Conservation (phyloP, 2,797 vertebrate genomes). For the Thalassophryne amazonica region DNA sequence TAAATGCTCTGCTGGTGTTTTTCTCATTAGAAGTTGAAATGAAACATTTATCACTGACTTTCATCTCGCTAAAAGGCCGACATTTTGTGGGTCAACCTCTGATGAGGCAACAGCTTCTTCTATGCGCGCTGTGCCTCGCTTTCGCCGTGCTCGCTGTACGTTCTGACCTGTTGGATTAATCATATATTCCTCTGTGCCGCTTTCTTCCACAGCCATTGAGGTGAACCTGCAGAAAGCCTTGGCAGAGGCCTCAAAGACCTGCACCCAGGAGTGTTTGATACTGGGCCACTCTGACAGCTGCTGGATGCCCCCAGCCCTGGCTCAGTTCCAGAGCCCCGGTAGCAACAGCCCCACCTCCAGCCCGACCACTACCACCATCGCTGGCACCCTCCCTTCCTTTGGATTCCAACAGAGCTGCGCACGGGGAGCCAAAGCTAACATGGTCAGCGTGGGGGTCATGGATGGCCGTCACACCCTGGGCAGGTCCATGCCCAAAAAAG, state of each 20-base stretch:
- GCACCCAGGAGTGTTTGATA: slow-evolving; percentile 96
- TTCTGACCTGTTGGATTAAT: slow-evolving; percentile 39
- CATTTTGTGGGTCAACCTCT: slow-evolving; percentile 70
- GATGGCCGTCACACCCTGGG: slow-evolving; percentile 87
- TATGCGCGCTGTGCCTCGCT: slow-evolving; percentile 32
- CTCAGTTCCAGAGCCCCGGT: slow-evolving; percentile 82
- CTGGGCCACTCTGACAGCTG: slow-evolving; percentile 97
- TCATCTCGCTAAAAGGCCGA: slow-evolving; percentile 70
- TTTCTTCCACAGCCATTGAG: slow-evolving; percentile 83
- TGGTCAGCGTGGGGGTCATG: slow-evolving; percentile 73
- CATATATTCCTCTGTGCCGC: slow-evolving; percentile 5
- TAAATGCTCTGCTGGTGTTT: slow-evolving; percentile 75
- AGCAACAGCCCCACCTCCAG: slow-evolving; percentile 66
- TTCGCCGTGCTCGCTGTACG: slow-evolving; percentile 4
- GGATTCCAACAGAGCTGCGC: slow-evolving; percentile 87
- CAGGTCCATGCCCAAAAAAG: slow-evolving; percentile 87
- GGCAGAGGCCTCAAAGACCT: slow-evolving; percentile 94
- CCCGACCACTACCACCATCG: slow-evolving; percentile 68
- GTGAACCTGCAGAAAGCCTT: slow-evolving; percentile 94
- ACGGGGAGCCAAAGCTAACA: slow-evolving; percentile 72
- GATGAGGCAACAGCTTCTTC: slow-evolving; percentile 61
- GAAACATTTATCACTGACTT: slow-evolving; percentile 79
- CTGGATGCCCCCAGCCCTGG: slow-evolving; percentile 94
- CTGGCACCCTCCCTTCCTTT: slow-evolving; percentile 77
- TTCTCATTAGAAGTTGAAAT: slow-evolving; percentile 80